Conservation (phyloP, 2,113 vertebrate species). For the Entelurus aequoreus region DNA sequence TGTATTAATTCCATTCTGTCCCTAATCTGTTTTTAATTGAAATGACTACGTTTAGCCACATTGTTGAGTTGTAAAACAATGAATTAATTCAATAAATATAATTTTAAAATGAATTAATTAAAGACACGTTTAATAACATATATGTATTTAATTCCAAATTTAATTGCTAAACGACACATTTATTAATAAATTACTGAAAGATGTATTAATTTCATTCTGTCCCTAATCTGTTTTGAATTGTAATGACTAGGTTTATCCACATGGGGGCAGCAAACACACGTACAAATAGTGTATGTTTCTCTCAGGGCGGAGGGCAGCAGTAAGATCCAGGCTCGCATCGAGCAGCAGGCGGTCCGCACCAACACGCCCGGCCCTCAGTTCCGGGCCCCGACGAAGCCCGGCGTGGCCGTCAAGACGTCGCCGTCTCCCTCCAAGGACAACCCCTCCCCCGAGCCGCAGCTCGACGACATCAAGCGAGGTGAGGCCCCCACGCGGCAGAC, state of each 20-base stretch:
- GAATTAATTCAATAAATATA: too few relatives aligned
- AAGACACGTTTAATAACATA: too few relatives aligned
- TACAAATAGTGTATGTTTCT: constrained; percentile 35
- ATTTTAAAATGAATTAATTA: too few relatives aligned
- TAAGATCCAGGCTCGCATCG: constrained; percentile 94
- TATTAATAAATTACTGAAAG: too few relatives aligned
- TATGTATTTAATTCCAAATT: too few relatives aligned
- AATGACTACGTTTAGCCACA: too few relatives aligned
- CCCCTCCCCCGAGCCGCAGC: constrained; percentile 93
- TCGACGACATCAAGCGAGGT: constrained; percentile 99
- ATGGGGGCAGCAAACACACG: background rate
- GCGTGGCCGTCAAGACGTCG: constrained; percentile 84
- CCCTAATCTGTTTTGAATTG: background rate
- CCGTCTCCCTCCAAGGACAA: constrained; percentile 94
- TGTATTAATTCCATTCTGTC: too few relatives aligned
- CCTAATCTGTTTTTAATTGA: too few relatives aligned
- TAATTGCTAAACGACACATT: too few relatives aligned
- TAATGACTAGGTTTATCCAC: background rate
- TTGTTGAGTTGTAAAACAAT: too few relatives aligned
- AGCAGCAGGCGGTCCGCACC: constrained; percentile 86
- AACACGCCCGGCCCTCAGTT: constrained; percentile 83
- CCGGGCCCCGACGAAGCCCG: constrained; percentile 87
- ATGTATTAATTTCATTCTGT: background rate
- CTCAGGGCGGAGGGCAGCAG: constrained; percentile 96
- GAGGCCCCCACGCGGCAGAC: background rate